Base-by-base conservation (phyloP, 2,888 invertebrate genomes). In the Chloroclysta siterata region DNA sequence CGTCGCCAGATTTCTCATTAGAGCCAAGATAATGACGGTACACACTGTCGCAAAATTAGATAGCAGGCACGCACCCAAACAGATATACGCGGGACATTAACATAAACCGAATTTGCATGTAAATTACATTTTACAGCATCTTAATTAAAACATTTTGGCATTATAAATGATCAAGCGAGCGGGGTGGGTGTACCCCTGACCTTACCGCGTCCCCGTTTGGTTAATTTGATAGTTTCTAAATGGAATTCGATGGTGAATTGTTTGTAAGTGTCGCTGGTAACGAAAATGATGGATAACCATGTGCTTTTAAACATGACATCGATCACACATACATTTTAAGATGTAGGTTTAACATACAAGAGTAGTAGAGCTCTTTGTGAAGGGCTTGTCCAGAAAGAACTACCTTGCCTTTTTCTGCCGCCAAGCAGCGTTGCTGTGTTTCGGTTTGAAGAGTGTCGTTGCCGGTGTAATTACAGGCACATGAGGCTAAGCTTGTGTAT, bases 21-120 rank as follows among this genome's bases (percentile, higher is more conserved):
- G 93, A 89, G 88, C 86, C 85, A 90, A 92, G 92, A 93, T 93
- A 93, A 93, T 93, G 92, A 92, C 90, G 87, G 89, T 89, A 90
- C 89, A 91, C 90, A 91, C 92, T 92, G 92, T 93, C 91, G 91
- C 92, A 90, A 92, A 93, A 93, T 93, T 92, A 93, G 92, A 93
- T 91, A 91, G 88, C 90, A 87, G 87, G 89, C 91, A 91, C 93
- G 91, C 92, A 92, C 92, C 92, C 91, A 92, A 91, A 92, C 93
- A 92, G 90, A 93, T 90, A 93, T 91, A 92, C 91, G 90, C 87
- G 88, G 86, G 86, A 89, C 93, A 93, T 93, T 93, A 93, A 93
- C 93, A 93, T 93, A 93, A 93, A 93, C 93, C 93, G 93, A 93
- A 93, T 93, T 93, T 93, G 93, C 93, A 93, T 93, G 93, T 93